These are phyloP conservation scores for Astyanax mexicanus DNA, from an alignment of 2,797 vertebrate species.

Conservation along the genomic window DNA sequence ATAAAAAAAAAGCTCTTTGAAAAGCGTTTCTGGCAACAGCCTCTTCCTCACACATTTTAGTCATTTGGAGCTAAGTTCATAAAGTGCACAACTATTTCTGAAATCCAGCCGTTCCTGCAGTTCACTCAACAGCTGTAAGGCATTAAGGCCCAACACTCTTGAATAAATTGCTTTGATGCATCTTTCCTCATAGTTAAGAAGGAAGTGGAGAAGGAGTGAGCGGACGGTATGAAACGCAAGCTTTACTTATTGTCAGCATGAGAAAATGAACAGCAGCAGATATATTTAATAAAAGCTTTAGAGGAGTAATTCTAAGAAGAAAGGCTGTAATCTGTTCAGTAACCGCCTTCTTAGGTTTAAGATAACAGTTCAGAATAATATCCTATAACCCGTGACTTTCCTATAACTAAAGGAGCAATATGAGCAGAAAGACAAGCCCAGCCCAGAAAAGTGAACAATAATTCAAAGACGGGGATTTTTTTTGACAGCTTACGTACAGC, in stretches of 20 bases:
- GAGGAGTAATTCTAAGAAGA: background rate
- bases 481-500: background rate
- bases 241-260: conserved; percentile 23
- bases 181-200: conserved; percentile 42
- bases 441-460: background rate
- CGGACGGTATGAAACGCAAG: conserved; percentile 16
- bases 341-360: background rate
- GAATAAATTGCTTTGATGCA: conserved; percentile 55
- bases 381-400: background rate
- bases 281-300: background rate
- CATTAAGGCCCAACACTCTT: conserved; percentile 43
- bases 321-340: background rate
- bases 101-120: conserved; percentile 30
- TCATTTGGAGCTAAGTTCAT: conserved; percentile 55
- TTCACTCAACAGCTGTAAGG: conserved; percentile 45
- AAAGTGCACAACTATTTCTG: conserved; percentile 37
- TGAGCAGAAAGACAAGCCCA: background rate
- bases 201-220: conserved; percentile 16
- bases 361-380: conserved; percentile 12
- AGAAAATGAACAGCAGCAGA: conserved; percentile 14
- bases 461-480: background rate
- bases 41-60: conserved; percentile 47
- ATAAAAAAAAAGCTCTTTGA: conserved; percentile 20
- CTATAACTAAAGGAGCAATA: background rate
- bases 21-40: conserved; percentile 24